Evolutionary conservation across 1,140 invertebrate species (phyloP), one percentile per base, ranked within the genome.

Genomic region (Oncopodura yosiiana): DNA sequence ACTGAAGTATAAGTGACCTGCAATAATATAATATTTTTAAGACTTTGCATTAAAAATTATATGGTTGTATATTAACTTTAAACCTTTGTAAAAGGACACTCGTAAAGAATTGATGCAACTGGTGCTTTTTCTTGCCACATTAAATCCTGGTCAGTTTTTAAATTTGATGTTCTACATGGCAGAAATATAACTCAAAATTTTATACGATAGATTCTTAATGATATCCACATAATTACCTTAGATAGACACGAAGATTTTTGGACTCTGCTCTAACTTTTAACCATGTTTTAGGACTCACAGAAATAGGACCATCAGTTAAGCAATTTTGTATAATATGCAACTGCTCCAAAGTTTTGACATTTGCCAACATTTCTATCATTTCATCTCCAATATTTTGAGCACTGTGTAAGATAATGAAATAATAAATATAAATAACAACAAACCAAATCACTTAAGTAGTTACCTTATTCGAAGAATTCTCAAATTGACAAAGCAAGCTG

Each of bases 381-480:
- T 90, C 86, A 56, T 86, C 81, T 43, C 82, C 78, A 14, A 91
- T 69, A 69, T 87, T 88, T 70, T 89, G 86, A 0, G 87, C 84
- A 65, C 84, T 85, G 18, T n/a, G n/a, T n/a, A n/a, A n/a, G n/a
- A n/a, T n/a, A n/a, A n/a, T n/a, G 89, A 78, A 79, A 75, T 32
- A 90, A 68, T 43, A 77, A 76, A 75, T 83, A 64, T n/a, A 75
- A 45, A 21, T 19, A 70, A 30, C 59, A 19, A 3, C 56, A 30
- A 53, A 52, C 23, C 46, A 45, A 39, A 43, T 39, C 27, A 30
- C 8, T 30, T 34, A n/a, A n/a, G n/a, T n/a, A n/a, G n/a, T n/a
- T n/a, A n/a, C n/a, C n/a, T n/a, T 34, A 66, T 49, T 57, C 50
- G 45, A 5, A 63, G 41, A 41, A 64, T 38, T 34, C 32, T 71